Base-by-base conservation (phyloP, 2,113 vertebrate species). In the Dipodomys merriami region DNA sequence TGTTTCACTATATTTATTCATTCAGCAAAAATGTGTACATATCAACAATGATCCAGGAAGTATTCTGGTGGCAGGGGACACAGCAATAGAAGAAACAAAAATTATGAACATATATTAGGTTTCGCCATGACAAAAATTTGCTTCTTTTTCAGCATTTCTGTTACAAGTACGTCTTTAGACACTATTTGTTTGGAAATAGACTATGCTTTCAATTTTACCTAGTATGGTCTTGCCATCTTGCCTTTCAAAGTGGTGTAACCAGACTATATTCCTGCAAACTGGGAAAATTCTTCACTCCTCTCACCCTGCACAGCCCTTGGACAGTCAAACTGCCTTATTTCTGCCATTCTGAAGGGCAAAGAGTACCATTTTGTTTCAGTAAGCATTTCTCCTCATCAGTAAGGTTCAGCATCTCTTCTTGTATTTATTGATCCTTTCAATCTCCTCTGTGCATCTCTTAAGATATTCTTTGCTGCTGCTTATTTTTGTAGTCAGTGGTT, bases 401-500 rank as follows among this genome's bases (percentile, higher is more conserved):
- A 89, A 81, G 77, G 49, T n/a, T 94, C 69, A 77, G 53, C 27
- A 87, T 89, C 33, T 49, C 23, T 64, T 88, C 57, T 77, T 79
- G 23, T 12, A 83, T 80, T 80, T 93, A 94, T 44, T 83, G 64
- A 60, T 67, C 33, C 22, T 53, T 85, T 94, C 95, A 93, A 90
- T 88, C 60, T 90, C 35, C 30, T 73, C 49, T 39, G 25, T 46
- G 67, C 76, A 25, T 25, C 73, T 39, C 68, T 49, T 53, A 76
- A 62, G 46, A 62, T 46, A 68, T 72, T 30, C 30, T 94, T 90
- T 72, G 49, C 49, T 83, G 35, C 16, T 83, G 35, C 16, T 82
- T 62, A 79, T 46, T 95, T 93, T 87, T 93, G 60, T 68, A 78
- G 94, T 49, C 30, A 71, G 68, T 65, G 87, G n/a, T 90, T 88